Evolutionary conservation across 2,113 vertebrate genomes (phyloP).

Genomic region (Corynorhinus townsendii): DNA sequence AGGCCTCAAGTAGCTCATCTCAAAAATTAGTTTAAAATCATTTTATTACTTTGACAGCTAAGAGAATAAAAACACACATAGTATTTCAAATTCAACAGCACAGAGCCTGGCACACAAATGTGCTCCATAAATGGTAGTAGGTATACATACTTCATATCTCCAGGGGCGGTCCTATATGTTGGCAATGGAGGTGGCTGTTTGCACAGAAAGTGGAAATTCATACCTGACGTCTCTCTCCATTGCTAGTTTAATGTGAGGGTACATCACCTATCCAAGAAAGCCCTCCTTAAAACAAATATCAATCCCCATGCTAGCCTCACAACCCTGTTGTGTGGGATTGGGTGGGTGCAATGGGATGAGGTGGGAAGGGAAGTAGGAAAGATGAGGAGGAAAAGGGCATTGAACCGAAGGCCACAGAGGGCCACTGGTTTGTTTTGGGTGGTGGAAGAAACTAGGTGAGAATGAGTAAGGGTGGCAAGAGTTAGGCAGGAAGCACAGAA

Average conservation of each 20-base stretch:
- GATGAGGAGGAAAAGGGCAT: background rate
- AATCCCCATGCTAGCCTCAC: background rate
- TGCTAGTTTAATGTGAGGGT: background rate
- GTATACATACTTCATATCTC: background rate
- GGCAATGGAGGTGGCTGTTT: background rate
- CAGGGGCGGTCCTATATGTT: background rate
- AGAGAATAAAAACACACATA: background rate
- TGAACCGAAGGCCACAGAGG: background rate
- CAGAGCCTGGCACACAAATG: background rate
- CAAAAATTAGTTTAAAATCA: background rate
- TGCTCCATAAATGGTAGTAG: background rate
- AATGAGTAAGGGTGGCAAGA: background rate
- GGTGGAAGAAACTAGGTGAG: background rate
- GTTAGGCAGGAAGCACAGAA: background rate
- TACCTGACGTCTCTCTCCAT: background rate
- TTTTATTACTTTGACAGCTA: background rate
- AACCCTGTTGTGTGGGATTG: background rate
- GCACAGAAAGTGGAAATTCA: background rate
- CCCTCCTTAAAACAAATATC: background rate
- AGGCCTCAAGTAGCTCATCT: background rate
- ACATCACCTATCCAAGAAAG: background rate
- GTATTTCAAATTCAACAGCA: background rate
- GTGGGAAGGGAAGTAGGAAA: background rate
- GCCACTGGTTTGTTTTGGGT: background rate
- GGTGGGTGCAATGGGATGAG: background rate